phyloP scores from a whole-genome alignment of 2,113 vertebrate species.

The Oreotrochilus melanogaster region DNA sequence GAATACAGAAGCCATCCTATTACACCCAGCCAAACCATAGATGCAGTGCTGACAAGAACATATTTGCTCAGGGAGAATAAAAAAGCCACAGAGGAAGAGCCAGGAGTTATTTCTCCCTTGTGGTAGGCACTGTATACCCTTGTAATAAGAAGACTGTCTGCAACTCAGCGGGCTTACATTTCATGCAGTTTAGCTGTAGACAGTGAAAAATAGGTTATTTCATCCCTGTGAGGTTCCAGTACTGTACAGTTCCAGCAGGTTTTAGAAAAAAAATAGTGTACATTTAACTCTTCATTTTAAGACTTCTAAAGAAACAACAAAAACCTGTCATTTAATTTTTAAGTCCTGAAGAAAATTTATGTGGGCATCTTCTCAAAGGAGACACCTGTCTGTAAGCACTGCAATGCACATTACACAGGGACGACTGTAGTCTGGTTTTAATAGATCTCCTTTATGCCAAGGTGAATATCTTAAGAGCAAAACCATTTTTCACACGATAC shows the following conservation, averaged over 20 bases:
- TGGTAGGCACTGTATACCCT: slow-evolving; percentile 32
- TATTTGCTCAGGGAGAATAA: slow-evolving; percentile 51
- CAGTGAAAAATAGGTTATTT: not conserved
- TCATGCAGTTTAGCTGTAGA: not conserved
- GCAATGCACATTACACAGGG: not conserved
- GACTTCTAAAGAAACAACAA: not conserved
- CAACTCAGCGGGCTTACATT: not conserved
- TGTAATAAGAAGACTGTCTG: slow-evolving; percentile 45
- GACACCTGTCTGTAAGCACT: not conserved
- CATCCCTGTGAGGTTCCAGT: not conserved
- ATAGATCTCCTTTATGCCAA: not conserved
- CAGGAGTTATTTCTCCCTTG: slow-evolving; percentile 51
- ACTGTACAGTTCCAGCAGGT: not conserved
- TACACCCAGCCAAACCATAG: slow-evolving; percentile 28
- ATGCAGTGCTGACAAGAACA: slow-evolving; percentile 43
- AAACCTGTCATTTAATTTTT: not conserved
- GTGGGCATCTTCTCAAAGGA: not conserved
- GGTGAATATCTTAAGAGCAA: not conserved
- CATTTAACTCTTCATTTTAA: not conserved
- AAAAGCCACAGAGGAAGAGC: slow-evolving; percentile 56
- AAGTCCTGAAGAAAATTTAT: not conserved
- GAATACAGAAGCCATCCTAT: slow-evolving; percentile 49
- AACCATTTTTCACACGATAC: not conserved
- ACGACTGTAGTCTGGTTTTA: not conserved
- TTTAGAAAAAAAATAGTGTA: not conserved